Conservation (phyloP, 2,888 invertebrate genomes). For the Pheosia gnoma region DNA sequence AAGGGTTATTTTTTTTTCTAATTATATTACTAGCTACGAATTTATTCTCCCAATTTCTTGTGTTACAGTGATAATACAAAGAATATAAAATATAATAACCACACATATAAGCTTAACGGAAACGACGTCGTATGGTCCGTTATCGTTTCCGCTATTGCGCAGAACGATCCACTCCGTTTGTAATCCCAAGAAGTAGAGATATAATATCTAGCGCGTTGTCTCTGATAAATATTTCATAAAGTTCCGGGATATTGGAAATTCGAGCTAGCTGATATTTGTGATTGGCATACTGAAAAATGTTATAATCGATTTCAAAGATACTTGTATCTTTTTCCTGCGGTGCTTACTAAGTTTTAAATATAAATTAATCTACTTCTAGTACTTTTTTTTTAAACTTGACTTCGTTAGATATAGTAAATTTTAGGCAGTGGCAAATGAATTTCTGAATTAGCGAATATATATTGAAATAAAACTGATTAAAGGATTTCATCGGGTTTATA, state of each 20-base stretch:
- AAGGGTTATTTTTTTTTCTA: too few relatives aligned
- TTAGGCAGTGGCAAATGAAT: too few relatives aligned
- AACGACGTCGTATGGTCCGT: slow-evolving; percentile 13
- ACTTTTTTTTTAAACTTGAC: too few relatives aligned
- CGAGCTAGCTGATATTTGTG: background rate
- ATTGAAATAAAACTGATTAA: too few relatives aligned
- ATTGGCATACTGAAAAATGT: too few relatives aligned
- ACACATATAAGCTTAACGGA: background rate
- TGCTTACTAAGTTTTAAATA: too few relatives aligned
- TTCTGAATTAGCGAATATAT: too few relatives aligned
- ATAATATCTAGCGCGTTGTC: background rate
- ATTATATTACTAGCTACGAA: background rate
- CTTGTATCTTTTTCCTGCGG: too few relatives aligned
- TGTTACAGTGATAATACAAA: background rate
- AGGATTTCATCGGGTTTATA: too few relatives aligned
- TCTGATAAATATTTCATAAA: slow-evolving; percentile 4
- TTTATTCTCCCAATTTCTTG: background rate
- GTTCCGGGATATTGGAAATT: background rate
- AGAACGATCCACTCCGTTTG: slow-evolving; percentile 4
- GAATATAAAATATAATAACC: background rate
- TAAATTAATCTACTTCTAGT: too few relatives aligned
- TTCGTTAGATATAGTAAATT: too few relatives aligned
- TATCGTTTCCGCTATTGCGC: slow-evolving; percentile 21
- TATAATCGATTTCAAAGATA: too few relatives aligned
- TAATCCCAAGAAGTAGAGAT: background rate